A percentile compares a stretch with the other conserved stretches of the same genome.
Conservation (phyloP, 1,140 invertebrate genomes). For the Pseudoatta argentina region DNA sequence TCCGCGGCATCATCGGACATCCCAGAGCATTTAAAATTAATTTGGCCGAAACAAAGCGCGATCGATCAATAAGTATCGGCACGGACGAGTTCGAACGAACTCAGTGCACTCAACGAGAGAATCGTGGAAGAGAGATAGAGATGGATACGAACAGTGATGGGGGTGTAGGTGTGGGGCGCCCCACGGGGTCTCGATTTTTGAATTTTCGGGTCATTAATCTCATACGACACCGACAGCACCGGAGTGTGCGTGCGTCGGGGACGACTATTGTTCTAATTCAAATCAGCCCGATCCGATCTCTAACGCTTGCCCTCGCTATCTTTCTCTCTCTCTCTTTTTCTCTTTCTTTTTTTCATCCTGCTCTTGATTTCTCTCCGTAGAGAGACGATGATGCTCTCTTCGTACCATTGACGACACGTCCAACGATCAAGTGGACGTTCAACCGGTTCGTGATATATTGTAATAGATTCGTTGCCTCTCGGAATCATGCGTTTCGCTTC, state of each 20-base stretch:
- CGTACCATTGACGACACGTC: constrained; percentile 50
- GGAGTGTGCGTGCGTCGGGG: constrained; percentile 59
- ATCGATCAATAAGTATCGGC: constrained; percentile 78
- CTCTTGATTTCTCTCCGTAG: constrained; percentile 24
- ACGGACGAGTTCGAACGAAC: constrained; percentile 53
- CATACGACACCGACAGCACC: constrained; percentile 75
- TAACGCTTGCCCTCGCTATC: constrained; percentile 58
- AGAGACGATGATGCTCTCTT: constrained; percentile 22
- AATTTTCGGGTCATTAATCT: constrained; percentile 82
- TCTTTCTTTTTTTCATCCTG: not conserved
- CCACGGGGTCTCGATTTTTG: constrained; percentile 80
- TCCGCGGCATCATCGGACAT: constrained; percentile 63
- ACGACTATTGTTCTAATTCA: constrained; percentile 81
- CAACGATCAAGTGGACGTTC: constrained; percentile 62
- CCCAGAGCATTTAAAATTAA: constrained; percentile 78
- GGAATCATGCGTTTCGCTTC: constrained; percentile 69
- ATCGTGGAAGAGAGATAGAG: constrained; percentile 25
- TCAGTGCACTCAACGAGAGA: constrained; percentile 56
- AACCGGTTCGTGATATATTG: constrained; percentile 70
- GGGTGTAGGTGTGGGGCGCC: constrained; percentile 75
- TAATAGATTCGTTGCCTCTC: constrained; percentile 74
- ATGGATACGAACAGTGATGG: not conserved
- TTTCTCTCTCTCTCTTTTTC: not conserved
- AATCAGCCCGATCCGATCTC: constrained; percentile 78
- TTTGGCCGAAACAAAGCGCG: constrained; percentile 78